Conservation (phyloP, 2,797 vertebrate species). For the Enteromius treurensis region DNA sequence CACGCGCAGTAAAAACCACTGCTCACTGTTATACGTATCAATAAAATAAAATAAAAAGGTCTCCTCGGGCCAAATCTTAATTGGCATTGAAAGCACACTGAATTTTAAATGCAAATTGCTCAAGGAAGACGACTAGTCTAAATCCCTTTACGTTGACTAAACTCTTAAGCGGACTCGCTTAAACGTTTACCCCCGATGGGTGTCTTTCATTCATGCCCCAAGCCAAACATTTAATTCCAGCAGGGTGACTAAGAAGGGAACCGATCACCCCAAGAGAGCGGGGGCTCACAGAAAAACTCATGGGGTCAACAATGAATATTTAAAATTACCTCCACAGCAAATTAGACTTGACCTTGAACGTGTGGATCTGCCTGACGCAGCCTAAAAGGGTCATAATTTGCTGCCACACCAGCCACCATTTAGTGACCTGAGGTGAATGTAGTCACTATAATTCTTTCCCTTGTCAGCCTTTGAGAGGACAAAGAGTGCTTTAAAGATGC, state of each 20-base stretch:
- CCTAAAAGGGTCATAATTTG: constrained; percentile 67
- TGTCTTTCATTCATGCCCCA: constrained; percentile 54
- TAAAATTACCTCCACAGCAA: constrained; percentile 70
- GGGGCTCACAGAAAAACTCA: constrained; percentile 64
- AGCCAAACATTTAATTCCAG: constrained; percentile 55
- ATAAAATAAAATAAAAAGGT: constrained; percentile 68
- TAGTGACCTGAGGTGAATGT: constrained; percentile 59
- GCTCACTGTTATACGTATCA: constrained; percentile 62
- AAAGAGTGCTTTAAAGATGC: constrained; percentile 35
- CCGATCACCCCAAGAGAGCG: constrained; percentile 45
- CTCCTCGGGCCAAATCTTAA: constrained; percentile 60
- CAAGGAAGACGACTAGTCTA: constrained; percentile 31
- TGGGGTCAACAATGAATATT: constrained; percentile 76
- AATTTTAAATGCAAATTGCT: constrained; percentile 60
- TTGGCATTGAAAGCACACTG: no score
- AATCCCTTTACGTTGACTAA: constrained; percentile 41
- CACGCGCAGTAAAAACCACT: constrained; percentile 59
- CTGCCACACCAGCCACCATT: constrained; percentile 51
- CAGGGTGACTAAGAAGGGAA: constrained; percentile 49
- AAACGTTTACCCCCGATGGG: constrained; percentile 41
- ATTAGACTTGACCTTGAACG: constrained; percentile 75
- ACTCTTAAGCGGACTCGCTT: constrained; percentile 43
- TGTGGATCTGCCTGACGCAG: constrained; percentile 59
- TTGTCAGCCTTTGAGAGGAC: constrained; percentile 27
- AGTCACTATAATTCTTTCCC: constrained; percentile 53